Evolutionary conservation across 2,888 invertebrate species (phyloP).

Genomic region (Arctia plantaginis): DNA sequence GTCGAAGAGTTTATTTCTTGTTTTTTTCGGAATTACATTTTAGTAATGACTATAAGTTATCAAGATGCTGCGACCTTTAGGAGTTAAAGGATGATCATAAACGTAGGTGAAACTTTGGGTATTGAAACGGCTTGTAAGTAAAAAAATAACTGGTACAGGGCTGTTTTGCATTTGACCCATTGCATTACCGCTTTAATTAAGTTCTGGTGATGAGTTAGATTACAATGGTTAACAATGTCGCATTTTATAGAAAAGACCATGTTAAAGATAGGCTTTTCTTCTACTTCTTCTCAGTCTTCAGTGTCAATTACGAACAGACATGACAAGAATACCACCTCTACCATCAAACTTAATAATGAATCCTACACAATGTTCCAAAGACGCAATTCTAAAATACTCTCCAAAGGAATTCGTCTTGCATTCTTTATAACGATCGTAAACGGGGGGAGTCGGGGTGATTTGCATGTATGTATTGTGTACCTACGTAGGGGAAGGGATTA

Average conservation of each 20-base stretch:
- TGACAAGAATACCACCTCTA: neutral
- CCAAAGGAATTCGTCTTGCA: conserved; percentile 63
- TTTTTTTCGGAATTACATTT: neutral
- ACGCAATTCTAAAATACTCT: conserved; percentile 44
- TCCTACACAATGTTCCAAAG: neutral
- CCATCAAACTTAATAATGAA: neutral
- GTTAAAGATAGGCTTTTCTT: too few relatives aligned
- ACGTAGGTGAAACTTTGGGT: neutral
- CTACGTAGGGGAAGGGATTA: conserved; percentile 51
- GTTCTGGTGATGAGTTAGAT: neutral
- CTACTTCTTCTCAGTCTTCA: neutral
- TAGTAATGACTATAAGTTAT: neutral
- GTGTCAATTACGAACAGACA: neutral
- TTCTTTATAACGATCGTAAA: conserved; percentile 71
- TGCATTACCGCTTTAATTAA: neutral
- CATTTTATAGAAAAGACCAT: neutral
- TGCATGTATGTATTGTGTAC: conserved; percentile 62
- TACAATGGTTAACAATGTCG: too few relatives aligned
- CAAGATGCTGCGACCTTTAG: neutral
- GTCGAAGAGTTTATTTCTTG: too few relatives aligned
- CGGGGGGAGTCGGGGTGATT: conserved; percentile 60
- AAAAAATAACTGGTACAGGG: too few relatives aligned
- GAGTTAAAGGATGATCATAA: fast-evolving
- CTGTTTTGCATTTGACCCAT: neutral
- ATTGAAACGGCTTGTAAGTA: neutral